phyloP scores from a whole-genome alignment of 2,113 vertebrate species.

The Caranx ignobilis region DNA sequence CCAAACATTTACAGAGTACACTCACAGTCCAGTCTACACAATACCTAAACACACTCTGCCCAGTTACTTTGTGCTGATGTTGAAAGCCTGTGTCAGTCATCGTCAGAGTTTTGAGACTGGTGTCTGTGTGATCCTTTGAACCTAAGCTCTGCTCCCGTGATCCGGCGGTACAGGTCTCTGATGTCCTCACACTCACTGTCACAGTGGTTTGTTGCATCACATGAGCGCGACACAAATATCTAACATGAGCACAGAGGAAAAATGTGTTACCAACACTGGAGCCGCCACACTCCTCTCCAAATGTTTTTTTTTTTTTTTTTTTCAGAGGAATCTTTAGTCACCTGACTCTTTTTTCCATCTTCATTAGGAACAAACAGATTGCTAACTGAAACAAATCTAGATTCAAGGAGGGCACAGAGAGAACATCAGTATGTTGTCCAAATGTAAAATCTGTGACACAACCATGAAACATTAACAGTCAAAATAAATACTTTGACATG shows the following conservation, averaged over 20 bases:
- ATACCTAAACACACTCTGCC: conserved; percentile 22
- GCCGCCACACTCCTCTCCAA: background rate
- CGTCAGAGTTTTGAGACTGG: conserved; percentile 88
- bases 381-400: conserved; percentile 91
- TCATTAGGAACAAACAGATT: conserved; percentile 90
- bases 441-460: background rate
- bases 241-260: conserved; percentile 54
- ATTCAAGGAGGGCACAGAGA: conserved; percentile 7
- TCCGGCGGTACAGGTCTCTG: conserved; percentile 92
- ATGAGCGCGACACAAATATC: conserved; percentile 95
- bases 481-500: background rate
- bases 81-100: conserved; percentile 69
- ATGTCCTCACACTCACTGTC: conserved; percentile 94
- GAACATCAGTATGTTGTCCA: background rate
- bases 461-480: background rate
- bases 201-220: conserved; percentile 92
- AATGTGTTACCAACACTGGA: background rate
- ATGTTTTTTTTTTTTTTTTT: background rate
- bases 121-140: conserved; percentile 90
- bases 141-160: conserved; percentile 92
- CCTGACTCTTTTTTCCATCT: conserved; percentile 92
- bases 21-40: background rate
- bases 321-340: conserved; percentile 52
- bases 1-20: conserved; percentile 4
- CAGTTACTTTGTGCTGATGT: conserved; percentile 4